Evolutionary conservation across 2,113 vertebrate species (phyloP).

Genomic region (Talpa occidentalis): DNA sequence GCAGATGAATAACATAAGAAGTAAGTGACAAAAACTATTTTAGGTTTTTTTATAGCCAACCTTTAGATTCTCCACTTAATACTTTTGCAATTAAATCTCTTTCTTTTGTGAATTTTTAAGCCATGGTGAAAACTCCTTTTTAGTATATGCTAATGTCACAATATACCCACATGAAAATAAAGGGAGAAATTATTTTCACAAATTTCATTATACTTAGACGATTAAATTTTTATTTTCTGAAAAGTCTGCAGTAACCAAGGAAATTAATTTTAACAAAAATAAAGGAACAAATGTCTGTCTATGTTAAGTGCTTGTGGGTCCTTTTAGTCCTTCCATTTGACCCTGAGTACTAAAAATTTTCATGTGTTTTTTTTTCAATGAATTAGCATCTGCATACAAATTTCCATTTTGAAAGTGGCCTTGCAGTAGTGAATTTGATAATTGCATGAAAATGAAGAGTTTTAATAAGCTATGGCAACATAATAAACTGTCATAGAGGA

Average conservation of each 20-base stretch:
- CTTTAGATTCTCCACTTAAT: not conserved
- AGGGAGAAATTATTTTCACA: not conserved
- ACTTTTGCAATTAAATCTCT: not conserved
- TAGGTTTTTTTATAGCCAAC: not conserved
- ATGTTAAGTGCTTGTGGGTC: not conserved
- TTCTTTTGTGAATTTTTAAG: not conserved
- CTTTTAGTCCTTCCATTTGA: slow-evolving; percentile 29
- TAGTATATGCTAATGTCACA: not conserved
- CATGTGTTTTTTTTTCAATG: slow-evolving; percentile 39
- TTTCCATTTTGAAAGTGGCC: slow-evolving; percentile 72
- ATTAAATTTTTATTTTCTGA: not conserved
- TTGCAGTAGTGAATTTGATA: slow-evolving; percentile 77
- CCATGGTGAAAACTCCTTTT: not conserved
- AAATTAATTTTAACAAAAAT: not conserved
- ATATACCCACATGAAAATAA: not conserved
- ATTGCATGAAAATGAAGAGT: slow-evolving; percentile 82
- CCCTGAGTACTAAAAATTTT: not conserved
- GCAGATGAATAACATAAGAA: not conserved
- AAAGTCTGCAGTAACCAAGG: not conserved
- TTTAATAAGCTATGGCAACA: slow-evolving; percentile 83
- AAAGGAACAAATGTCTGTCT: not conserved
- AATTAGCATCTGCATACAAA: slow-evolving; percentile 72
- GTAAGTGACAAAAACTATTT: not conserved
- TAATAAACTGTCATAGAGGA: slow-evolving; percentile 83
- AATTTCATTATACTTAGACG: not conserved